A percentile compares a stretch with the other conserved stretches of the same genome.
These are phyloP conservation scores for Ochlodes sylvanus DNA, from an alignment of 2,888 invertebrate species.

Conservation along the genomic window DNA sequence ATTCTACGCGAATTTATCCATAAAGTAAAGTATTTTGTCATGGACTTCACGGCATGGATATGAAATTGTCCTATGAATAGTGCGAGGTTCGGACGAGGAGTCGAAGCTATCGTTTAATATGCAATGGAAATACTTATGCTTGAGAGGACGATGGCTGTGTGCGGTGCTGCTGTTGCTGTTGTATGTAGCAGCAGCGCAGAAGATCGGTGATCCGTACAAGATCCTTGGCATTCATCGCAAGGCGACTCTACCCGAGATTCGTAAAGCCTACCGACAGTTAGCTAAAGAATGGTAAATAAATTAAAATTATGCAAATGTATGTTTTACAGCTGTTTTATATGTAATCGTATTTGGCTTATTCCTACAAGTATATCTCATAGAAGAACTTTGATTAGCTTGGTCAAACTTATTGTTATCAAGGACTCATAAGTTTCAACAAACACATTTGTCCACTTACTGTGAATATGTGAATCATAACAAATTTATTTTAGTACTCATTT, in stretches of 20 bases:
- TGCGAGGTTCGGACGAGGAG: conserved; percentile 53
- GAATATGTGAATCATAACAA: background rate
- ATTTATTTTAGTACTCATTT: too few relatives aligned
- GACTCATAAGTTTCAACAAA: background rate
- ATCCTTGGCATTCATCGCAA: conserved; percentile 91
- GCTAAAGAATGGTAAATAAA: conserved; percentile 93
- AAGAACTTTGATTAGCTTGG: background rate
- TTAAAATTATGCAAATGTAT: conserved; percentile 50
- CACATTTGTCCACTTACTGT: background rate
- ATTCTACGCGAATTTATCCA: conserved; percentile 56
- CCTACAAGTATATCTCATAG: background rate
- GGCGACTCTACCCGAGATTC: conserved; percentile 92
- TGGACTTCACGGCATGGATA: conserved; percentile 51
- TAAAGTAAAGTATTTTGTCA: conserved; percentile 57
- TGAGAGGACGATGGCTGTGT: conserved; percentile 71
- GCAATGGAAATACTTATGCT: conserved; percentile 75
- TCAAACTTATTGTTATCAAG: background rate
- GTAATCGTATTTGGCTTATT: too few relatives aligned
- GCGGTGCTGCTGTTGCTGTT: conserved; percentile 57
- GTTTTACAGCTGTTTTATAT: background rate
- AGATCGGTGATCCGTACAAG: conserved; percentile 92
- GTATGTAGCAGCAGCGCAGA: conserved; percentile 65
- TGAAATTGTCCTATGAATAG: conserved; percentile 62
- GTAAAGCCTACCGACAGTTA: conserved; percentile 94
- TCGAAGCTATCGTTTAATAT: conserved; percentile 65